phyloP scores from a whole-genome alignment of 2,113 vertebrate species.

The Phycodurus eques region DNA sequence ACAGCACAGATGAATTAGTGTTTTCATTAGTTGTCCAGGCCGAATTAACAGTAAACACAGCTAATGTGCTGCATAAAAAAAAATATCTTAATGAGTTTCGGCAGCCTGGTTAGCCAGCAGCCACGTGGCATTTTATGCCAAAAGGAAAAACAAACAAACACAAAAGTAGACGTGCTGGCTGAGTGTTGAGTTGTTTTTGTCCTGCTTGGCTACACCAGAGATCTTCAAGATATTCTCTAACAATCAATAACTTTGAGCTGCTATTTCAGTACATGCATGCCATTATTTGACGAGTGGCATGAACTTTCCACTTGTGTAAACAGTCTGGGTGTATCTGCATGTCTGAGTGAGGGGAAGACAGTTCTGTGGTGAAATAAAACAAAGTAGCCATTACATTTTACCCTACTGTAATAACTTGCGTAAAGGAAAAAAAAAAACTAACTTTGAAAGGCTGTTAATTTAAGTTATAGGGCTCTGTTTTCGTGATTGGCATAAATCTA shows the following conservation, averaged over 20 bases:
- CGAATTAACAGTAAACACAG: conserved; percentile 49
- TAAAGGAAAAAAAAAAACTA: no score
- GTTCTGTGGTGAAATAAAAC: not conserved
- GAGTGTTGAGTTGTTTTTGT: conserved; percentile 31
- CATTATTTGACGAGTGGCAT: not conserved
- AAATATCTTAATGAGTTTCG: conserved; percentile 57
- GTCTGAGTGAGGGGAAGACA: not conserved
- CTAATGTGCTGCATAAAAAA: conserved; percentile 63
- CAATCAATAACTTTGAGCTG: conserved; percentile 30
- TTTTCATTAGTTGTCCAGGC: conserved; percentile 50
- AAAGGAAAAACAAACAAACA: conserved; percentile 21
- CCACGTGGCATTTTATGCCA: conserved; percentile 38
- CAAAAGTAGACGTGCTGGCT: conserved; percentile 24
- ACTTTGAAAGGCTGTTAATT: no score
- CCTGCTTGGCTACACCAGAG: conserved; percentile 20
- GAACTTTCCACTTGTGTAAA: not conserved
- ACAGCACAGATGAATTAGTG: conserved; percentile 50
- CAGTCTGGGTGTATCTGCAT: not conserved
- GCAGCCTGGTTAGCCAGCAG: conserved; percentile 59
- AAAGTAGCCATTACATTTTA: no score
- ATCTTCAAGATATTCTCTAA: conserved; percentile 16
- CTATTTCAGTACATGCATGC: not conserved
- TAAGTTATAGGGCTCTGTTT: no score
- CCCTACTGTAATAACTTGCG: no score
- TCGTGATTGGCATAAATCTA: no score